Conservation (phyloP, 1,140 invertebrate species). For the Zaprionus lachaisei region DNA sequence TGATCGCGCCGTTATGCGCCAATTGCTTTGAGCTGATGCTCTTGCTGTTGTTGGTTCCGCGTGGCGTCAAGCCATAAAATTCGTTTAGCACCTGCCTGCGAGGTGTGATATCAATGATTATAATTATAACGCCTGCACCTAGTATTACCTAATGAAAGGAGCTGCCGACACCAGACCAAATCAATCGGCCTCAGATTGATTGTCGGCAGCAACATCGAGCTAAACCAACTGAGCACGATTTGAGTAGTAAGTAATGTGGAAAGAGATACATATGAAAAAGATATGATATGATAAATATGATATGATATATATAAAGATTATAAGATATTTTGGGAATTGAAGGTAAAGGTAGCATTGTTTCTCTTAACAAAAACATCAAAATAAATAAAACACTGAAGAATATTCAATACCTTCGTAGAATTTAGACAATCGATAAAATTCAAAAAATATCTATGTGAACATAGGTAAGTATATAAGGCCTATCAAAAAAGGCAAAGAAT, state of each 20-base stretch:
- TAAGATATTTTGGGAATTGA: too few species aligned
- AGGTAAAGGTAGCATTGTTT: too few species aligned
- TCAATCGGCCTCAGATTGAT: conserved; percentile 52
- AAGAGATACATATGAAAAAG: background rate
- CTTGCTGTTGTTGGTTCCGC: background rate
- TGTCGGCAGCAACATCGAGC: background rate
- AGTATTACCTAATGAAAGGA: conserved; percentile 62
- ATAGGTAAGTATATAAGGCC: too few species aligned
- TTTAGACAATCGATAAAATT: too few species aligned
- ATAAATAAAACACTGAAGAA: too few species aligned
- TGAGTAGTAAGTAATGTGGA: background rate
- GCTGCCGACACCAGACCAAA: conserved; percentile 46
- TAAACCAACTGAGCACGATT: too few species aligned
- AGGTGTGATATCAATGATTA: conserved; percentile 76
- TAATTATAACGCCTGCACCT: conserved; percentile 58
- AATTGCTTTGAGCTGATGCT: conserved; percentile 26
- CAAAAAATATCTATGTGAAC: too few species aligned
- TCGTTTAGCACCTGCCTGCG: conserved; percentile 67
- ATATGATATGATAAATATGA: too few species aligned
- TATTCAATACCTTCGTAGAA: too few species aligned
- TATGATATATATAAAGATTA: too few species aligned
- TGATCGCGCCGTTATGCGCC: conserved; percentile 31
- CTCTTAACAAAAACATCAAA: too few species aligned
- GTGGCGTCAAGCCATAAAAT: conserved; percentile 80
- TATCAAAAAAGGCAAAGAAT: too few species aligned